phyloP scores from a whole-genome alignment of 2,113 vertebrate species.

The Calypte anna region DNA sequence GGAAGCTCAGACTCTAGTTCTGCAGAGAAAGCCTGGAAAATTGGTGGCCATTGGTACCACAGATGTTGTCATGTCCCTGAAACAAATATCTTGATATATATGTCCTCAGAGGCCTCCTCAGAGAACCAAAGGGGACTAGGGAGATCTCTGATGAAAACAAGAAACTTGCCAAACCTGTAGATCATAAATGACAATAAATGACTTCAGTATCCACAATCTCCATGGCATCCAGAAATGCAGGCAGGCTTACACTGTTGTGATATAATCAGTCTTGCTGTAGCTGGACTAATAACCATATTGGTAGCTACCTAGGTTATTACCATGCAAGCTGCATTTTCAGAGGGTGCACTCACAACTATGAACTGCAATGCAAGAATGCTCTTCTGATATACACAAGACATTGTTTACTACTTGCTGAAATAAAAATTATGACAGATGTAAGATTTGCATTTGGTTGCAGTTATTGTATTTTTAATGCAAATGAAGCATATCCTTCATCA shows the following conservation, averaged over 20 bases:
- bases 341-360: no score
- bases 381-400: neutral
- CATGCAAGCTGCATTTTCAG: rapidly evolving
- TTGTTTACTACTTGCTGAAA: neutral
- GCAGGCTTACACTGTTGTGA: neutral
- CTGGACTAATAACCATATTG: neutral
- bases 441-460: conserved; percentile 19
- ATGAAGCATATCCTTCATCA: conserved; percentile 32
- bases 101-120: neutral
- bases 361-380: neutral
- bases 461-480: conserved; percentile 29
- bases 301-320: neutral
- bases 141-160: neutral
- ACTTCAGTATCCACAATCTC: neutral
- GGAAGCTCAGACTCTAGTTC: neutral
- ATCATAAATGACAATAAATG: neutral
- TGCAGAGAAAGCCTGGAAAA: neutral
- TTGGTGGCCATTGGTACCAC: neutral
- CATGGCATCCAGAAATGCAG: neutral
- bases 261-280: neutral
- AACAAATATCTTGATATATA: neutral
- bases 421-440: neutral
- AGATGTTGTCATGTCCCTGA: neutral
- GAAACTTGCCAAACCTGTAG: neutral
- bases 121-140: neutral